phyloP scores from a whole-genome alignment of 2,888 invertebrate genomes.

The Athetis lepigone region DNA sequence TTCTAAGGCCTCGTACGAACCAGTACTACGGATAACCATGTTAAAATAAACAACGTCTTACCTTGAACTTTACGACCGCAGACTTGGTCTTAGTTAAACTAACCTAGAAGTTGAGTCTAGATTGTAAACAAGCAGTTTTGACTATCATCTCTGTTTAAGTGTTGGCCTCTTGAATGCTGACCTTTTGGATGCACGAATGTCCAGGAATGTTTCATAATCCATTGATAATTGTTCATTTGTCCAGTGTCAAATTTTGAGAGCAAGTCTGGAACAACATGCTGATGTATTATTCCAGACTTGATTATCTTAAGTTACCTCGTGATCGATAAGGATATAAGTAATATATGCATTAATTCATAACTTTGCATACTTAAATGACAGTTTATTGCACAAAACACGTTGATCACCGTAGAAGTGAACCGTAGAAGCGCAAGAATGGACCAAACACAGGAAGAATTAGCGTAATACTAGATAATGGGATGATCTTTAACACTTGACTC shows the following conservation, averaged over 20 bases:
- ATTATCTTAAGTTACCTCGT: background rate
- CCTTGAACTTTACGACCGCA: slow-evolving; percentile 57
- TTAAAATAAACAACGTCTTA: slow-evolving; percentile 46
- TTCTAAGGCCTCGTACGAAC: slow-evolving; percentile 33
- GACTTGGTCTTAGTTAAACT: slow-evolving; percentile 23
- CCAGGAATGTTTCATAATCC: no score
- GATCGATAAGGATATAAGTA: no score
- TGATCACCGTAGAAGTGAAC: slow-evolving; percentile 1
- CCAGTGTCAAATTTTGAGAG: no score
- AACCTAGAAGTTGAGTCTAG: slow-evolving; percentile 22
- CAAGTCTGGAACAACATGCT: no score
- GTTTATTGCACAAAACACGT: background rate
- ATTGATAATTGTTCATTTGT: no score
- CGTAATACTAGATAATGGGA: slow-evolving; percentile 26
- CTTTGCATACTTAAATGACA: background rate
- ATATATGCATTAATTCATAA: background rate
- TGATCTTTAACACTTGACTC: slow-evolving; percentile 22
- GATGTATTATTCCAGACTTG: no score
- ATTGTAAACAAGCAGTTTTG: slow-evolving; percentile 25
- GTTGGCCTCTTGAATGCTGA: no score
- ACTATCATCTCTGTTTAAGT: background rate
- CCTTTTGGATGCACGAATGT: no score
- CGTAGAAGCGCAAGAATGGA: slow-evolving; percentile 9
- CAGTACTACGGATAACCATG: slow-evolving; percentile 46
- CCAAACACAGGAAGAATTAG: slow-evolving; percentile 24